Conservation (phyloP, 2,113 vertebrate species). For the Mus spicilegus region DNA sequence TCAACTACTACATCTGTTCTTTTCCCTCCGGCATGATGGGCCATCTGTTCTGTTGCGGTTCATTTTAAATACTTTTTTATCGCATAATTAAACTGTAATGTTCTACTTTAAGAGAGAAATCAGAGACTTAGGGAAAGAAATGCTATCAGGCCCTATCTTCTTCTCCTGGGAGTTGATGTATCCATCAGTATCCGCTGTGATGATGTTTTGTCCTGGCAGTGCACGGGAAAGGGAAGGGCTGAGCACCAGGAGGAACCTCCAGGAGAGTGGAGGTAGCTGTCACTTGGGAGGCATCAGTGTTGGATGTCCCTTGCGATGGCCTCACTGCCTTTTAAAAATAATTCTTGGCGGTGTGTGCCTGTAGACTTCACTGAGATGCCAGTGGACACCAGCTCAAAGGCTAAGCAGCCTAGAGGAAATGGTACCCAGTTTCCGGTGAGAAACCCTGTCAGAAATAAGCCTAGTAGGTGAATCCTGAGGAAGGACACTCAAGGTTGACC, state of each 20-base stretch:
- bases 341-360: background rate
- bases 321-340: background rate
- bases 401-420: background rate
- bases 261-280: background rate
- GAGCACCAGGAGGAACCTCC: background rate
- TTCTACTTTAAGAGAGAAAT: slow-evolving; percentile 61
- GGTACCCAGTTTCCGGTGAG: background rate
- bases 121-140: background rate
- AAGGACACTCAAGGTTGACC: background rate
- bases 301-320: background rate
- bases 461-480: background rate
- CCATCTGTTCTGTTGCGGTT: slow-evolving; percentile 70
- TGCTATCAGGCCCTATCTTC: background rate
- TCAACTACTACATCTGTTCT: slow-evolving; percentile 46
- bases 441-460: background rate
- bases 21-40: slow-evolving; percentile 16
- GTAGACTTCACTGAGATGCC: background rate
- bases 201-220: background rate
- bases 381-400: background rate
- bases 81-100: slow-evolving; percentile 63
- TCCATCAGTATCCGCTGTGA: background rate
- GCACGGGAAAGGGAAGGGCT: background rate
- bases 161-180: background rate
- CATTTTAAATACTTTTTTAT: slow-evolving; percentile 36
- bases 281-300: background rate